Evolutionary conservation across 2,797 vertebrate species (phyloP).

Genomic region (Mormyrops boulengeri): DNA sequence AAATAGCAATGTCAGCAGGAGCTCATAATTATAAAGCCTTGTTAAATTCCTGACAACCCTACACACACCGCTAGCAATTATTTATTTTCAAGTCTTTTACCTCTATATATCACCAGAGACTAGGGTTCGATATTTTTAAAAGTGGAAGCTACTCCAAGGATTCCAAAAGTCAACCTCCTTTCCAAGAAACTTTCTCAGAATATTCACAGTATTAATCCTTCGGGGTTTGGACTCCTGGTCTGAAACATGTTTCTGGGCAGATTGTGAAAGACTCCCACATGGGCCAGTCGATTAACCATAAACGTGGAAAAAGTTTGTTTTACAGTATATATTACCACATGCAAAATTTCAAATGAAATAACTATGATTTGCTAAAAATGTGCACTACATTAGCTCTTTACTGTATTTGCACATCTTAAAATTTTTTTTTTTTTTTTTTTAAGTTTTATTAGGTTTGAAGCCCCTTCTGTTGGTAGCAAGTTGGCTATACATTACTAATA

Average conservation of each 20-base stretch:
- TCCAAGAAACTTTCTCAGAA: background rate
- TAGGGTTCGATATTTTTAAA: background rate
- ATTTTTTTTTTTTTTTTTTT: background rate
- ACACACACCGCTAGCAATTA: background rate
- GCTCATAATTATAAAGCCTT: background rate
- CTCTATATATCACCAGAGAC: background rate
- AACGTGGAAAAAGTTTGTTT: background rate
- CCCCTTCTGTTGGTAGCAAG: background rate
- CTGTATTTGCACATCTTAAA: background rate
- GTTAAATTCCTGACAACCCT: background rate
- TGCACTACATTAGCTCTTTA: background rate
- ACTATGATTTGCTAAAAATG: background rate
- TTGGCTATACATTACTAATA: background rate
- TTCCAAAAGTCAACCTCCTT: background rate
- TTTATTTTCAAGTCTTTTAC: background rate
- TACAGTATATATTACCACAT: background rate
- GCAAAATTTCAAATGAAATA: background rate
- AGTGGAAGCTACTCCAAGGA: background rate
- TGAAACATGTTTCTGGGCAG: background rate
- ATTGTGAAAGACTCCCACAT: background rate
- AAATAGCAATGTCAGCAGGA: background rate
- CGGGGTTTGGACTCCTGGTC: background rate
- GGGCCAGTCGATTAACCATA: background rate
- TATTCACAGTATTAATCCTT: background rate
- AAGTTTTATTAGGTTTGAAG: background rate